Conservation (phyloP, 2,113 vertebrate genomes). For the Sturnira hondurensis region DNA sequence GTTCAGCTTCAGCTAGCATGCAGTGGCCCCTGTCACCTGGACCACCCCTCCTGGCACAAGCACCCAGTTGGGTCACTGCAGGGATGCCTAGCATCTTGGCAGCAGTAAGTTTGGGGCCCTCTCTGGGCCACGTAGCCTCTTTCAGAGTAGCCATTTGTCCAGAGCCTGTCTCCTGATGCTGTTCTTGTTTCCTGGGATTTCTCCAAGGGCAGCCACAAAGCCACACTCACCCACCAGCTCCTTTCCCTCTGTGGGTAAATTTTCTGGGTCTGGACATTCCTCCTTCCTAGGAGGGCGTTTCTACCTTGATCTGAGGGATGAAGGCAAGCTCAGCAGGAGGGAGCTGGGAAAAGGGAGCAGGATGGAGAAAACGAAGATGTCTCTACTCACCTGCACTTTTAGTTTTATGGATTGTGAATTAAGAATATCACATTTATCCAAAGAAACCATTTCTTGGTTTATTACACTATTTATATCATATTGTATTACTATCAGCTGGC, state of each 20-base stretch:
- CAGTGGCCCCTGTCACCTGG: fast-evolving
- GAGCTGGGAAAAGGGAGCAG: background rate
- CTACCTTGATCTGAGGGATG: background rate
- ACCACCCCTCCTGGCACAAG: background rate
- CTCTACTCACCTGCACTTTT: background rate
- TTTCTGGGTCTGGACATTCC: background rate
- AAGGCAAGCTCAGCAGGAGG: background rate
- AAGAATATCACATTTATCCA: background rate
- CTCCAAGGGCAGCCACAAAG: background rate
- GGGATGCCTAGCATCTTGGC: fast-evolving
- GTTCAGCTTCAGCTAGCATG: background rate
- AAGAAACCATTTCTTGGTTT: background rate
- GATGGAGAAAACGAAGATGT: fast-evolving
- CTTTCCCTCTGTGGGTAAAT: background rate
- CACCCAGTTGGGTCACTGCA: too few relatives aligned
- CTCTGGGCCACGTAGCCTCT: background rate
- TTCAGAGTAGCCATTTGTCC: background rate
- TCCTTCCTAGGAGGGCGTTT: background rate
- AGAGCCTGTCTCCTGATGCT: background rate
- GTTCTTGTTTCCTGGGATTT: background rate
- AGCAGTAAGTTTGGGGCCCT: background rate
- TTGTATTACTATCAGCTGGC: background rate
- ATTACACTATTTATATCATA: background rate
- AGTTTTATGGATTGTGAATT: background rate
- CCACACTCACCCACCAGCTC: background rate